These are phyloP conservation scores for Asarcornis scutulata DNA, from an alignment of 2,113 vertebrate species.

Conservation along the genomic window DNA sequence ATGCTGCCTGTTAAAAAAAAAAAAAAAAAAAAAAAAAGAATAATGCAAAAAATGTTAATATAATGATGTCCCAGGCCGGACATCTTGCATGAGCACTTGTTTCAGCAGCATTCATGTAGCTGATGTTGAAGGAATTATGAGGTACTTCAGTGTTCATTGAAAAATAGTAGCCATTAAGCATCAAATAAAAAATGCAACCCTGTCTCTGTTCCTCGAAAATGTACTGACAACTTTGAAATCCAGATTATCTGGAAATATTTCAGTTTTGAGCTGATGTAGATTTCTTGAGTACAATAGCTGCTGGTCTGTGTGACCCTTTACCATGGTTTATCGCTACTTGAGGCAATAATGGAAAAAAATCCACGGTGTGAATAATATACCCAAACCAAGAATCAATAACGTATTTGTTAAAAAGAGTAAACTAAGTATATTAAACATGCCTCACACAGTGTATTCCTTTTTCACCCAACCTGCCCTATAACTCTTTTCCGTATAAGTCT, in stretches of 20 bases:
- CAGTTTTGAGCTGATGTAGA: neutral
- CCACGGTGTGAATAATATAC: neutral
- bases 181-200: neutral
- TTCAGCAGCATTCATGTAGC: neutral
- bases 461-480: neutral
- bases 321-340: neutral
- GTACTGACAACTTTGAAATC: neutral
- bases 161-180: neutral
- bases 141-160: neutral
- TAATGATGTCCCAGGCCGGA: neutral
- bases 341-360: neutral
- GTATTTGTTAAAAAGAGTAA: constrained; percentile 14
- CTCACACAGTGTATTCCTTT: neutral
- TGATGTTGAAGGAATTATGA: neutral
- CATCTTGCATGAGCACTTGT: neutral
- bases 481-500: neutral
- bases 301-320: neutral
- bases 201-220: neutral
- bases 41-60: neutral
- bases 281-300: neutral
- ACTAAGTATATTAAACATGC: neutral
- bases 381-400: constrained; percentile 44
- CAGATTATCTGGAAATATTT: neutral
- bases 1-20: neutral
- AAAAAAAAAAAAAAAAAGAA: neutral